Evolutionary conservation across 2,797 vertebrate species (phyloP).

Genomic region (Pangasius krempfi): DNA sequence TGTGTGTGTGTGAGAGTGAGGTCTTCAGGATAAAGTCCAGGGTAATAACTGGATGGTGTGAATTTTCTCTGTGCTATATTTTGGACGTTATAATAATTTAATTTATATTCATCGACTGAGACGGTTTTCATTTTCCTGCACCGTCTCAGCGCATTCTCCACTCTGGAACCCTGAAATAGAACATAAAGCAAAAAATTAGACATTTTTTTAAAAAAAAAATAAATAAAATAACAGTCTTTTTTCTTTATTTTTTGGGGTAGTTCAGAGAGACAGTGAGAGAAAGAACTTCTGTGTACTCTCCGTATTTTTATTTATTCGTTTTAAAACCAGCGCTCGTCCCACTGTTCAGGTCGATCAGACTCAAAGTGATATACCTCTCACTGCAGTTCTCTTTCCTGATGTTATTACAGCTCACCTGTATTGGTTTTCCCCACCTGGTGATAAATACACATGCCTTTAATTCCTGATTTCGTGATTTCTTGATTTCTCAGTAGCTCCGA

Average conservation of each 20-base stretch:
- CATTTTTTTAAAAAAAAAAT: background rate
- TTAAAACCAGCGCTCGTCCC: constrained; percentile 55
- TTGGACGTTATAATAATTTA: background rate
- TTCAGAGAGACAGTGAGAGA: background rate
- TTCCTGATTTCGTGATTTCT: background rate
- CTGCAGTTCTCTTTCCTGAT: constrained; percentile 27
- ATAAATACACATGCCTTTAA: constrained; percentile 9
- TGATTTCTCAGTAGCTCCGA: constrained; percentile 15
- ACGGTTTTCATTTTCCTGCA: background rate
- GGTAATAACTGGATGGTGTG: background rate
- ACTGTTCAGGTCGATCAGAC: constrained; percentile 1
- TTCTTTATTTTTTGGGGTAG: background rate
- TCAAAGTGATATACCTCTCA: constrained; percentile 53
- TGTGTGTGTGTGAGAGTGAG: constrained; percentile 7
- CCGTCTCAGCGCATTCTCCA: background rate
- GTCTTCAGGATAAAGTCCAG: constrained; percentile 11
- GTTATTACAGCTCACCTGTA: background rate
- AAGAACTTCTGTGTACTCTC: background rate
- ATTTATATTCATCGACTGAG: background rate
- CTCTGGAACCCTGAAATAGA: background rate
- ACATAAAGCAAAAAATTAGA: background rate
- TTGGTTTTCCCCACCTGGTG: background rate
- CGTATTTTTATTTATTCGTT: constrained; percentile 51
- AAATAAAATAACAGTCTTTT: background rate
- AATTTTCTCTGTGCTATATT: background rate